These are phyloP conservation scores for Paguma larvata DNA, from an alignment of 2,797 vertebrate genomes.

Conservation along the genomic window DNA sequence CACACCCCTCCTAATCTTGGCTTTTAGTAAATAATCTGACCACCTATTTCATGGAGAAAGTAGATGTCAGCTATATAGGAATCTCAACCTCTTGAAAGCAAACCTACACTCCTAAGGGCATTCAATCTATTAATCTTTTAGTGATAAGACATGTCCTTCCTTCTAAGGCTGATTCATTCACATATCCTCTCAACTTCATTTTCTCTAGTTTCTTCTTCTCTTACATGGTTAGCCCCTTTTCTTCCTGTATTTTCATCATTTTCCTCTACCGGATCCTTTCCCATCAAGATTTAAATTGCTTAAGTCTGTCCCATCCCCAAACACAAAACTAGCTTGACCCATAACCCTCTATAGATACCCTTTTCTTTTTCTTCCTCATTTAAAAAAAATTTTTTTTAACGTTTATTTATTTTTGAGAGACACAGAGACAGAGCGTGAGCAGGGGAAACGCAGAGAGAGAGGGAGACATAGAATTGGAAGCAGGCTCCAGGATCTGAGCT, in stretches of 20 bases:
- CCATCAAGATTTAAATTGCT: neutral
- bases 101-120: neutral
- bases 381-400: no score
- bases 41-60: neutral
- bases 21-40: conserved; percentile 17
- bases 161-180: neutral
- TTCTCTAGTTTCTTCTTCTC: neutral
- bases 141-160: neutral
- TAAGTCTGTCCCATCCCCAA: neutral
- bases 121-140: neutral
- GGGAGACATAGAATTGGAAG: no score
- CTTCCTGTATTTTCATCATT: neutral
- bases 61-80: neutral
- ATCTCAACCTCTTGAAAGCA: neutral
- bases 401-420: no score
- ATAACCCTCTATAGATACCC: neutral
- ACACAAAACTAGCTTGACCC: neutral
- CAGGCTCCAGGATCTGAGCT: no score
- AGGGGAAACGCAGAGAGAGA: no score
- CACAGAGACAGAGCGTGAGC: no score
- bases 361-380: neutral
- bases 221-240: neutral
- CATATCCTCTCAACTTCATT: neutral
- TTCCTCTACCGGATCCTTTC: neutral
- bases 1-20: neutral